Base-by-base conservation (phyloP, 2,797 vertebrate species). In the Tapirus indicus region DNA sequence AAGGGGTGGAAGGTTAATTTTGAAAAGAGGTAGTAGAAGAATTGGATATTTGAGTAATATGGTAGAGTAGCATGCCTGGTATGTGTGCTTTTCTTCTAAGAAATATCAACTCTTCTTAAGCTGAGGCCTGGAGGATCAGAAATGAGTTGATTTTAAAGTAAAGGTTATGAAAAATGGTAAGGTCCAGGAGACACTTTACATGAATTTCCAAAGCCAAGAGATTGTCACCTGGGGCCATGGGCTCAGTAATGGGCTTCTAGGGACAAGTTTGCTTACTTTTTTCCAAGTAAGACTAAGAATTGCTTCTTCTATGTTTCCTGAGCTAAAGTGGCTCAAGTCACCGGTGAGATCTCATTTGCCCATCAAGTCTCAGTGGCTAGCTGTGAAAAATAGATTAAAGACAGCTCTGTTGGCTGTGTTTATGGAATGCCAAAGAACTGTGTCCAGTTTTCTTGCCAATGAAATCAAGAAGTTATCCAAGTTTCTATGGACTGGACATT, bases 161-260 rank as follows among this genome's bases (percentile, higher is more conserved):
- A 97, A 96, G 60, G 69, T 96, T 96, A 96, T 77, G 72, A 71
- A 96, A 96, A 96, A 88, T 84, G 52, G n/a, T 92, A 97, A 96
- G 54, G 13, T 74, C 64, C 88, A 29, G 8, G 85, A 92, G 97
- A 91, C 38, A 16, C 21, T 83, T 84, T 27, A 83, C 35, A 91
- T 20, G 27, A 69, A 80, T 96, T 96, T 97, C 66, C 56, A 89
- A 93, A 93, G 56, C 75, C 41, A 84, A 47, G 32, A 69, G 38
- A 66, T 56, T 92, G 88, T 95, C 69, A 87, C 29, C 49, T 54
- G 35, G 60, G 52, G 56, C 60, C 14, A 0, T 21, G 62, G 71
- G 41, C 47, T 78, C 35, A 62, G 54, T 5, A 68, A 35, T 10
- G 21, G 35, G 4, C 27, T 94, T 91, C 60, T 38, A 84, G 60